phyloP scores from a whole-genome alignment of 64 coral and sea anemone species.

The Montipora foliosa region DNA sequence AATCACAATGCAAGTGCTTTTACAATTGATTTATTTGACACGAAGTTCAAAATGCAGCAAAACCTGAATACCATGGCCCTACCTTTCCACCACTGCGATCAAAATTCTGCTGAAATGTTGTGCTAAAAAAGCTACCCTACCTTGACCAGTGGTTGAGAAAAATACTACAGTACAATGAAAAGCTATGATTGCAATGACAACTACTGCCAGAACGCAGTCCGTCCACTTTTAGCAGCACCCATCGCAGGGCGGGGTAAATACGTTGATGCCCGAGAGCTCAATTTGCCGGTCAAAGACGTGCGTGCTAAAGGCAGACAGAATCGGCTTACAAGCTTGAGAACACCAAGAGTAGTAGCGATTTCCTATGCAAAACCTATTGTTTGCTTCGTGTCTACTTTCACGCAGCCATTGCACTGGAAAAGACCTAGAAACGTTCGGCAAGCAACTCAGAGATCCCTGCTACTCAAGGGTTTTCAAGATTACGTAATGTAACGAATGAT shows the following conservation, averaged over 20 bases:
- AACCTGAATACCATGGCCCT: conserved; percentile 42
- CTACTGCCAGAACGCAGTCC: not conserved
- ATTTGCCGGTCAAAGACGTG: not conserved
- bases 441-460: not conserved
- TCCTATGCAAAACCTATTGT: not conserved
- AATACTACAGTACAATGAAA: not conserved
- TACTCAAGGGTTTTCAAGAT: not conserved
- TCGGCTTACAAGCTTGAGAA: not conserved
- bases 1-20: not conserved
- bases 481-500: not conserved
- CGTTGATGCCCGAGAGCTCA: too few relatives aligned
- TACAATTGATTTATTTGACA: not conserved
- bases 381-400: too few relatives aligned
- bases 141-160: not conserved
- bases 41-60: not conserved
- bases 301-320: not conserved
- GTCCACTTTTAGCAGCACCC: not conserved
- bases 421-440: not conserved
- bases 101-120: not conserved
- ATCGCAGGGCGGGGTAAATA: too few relatives aligned
- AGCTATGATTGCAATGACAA: not conserved
- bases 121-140: conserved; percentile 20
- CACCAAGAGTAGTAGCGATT: not conserved
- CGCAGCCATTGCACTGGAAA: too few relatives aligned
- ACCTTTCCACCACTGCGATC: conserved; percentile 22